A percentile compares a stretch with the other conserved stretches of the same genome.
Conservation (phyloP, 2,888 invertebrate species). For the Sphecodes monilicornis region DNA sequence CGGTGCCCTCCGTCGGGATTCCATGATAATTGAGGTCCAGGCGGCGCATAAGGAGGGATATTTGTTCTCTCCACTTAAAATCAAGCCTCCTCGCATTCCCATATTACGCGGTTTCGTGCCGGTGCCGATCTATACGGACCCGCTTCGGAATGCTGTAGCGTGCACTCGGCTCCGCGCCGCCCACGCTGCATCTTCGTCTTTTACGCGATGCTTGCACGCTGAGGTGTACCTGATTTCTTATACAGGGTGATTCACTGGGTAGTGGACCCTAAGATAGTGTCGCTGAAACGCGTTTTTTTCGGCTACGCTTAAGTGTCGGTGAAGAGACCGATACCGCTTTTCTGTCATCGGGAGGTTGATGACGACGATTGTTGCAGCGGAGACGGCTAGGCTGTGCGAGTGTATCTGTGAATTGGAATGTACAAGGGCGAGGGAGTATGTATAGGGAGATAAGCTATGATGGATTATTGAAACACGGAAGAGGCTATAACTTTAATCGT, state of each 20-base stretch:
- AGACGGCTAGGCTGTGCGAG: too few relatives aligned
- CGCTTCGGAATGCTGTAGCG: constrained; percentile 71
- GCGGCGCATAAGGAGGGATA: constrained; percentile 62
- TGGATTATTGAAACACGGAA: too few relatives aligned
- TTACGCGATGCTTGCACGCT: not conserved
- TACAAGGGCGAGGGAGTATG: too few relatives aligned
- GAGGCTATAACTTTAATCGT: too few relatives aligned
- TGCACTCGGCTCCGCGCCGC: constrained; percentile 69
- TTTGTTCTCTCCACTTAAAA: constrained; percentile 77
- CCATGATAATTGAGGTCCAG: constrained; percentile 77
- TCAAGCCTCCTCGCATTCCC: constrained; percentile 72
- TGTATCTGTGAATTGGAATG: too few relatives aligned
- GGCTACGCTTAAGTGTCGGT: not conserved
- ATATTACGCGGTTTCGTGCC: constrained; percentile 75
- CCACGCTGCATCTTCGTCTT: constrained; percentile 4
- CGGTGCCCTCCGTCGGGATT: constrained; percentile 68
- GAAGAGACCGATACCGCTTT: not conserved
- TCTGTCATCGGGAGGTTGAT: too few relatives aligned
- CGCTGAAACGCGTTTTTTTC: not conserved
- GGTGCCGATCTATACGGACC: constrained; percentile 45
- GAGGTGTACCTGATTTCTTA: not conserved
- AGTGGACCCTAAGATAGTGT: not conserved
- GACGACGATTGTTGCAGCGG: too few relatives aligned
- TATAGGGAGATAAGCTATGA: too few relatives aligned
- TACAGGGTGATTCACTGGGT: not conserved